These are phyloP conservation scores for Pavo muticus DNA, from an alignment of 2,113 vertebrate species.

Conservation along the genomic window DNA sequence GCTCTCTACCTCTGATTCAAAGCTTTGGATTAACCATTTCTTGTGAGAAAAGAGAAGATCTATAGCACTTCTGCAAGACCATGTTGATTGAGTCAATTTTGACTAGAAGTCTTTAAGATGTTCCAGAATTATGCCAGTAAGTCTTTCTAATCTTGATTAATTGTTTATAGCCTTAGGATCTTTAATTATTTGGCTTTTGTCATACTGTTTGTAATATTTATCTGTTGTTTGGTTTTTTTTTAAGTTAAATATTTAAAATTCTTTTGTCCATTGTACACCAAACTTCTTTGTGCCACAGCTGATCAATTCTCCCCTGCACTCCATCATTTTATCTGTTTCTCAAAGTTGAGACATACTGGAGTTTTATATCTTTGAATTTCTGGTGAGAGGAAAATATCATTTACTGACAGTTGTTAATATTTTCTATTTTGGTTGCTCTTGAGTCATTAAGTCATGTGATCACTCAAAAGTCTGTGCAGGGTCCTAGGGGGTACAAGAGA, in stretches of 20 bases:
- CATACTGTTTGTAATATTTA: background rate
- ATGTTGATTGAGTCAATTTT: background rate
- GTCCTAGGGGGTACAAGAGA: background rate
- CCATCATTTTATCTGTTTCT: background rate
- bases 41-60: background rate
- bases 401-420: background rate
- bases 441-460: background rate
- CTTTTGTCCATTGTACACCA: background rate
- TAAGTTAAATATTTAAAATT: background rate
- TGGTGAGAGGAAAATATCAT: background rate
- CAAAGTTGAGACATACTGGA: background rate
- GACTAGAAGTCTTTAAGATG: background rate
- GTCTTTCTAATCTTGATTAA: background rate
- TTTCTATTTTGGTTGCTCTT: background rate
- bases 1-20: background rate
- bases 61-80: background rate
- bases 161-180: background rate
- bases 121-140: background rate
- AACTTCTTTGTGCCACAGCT: rapidly evolving
- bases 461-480: background rate
- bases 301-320: rapidly evolving
- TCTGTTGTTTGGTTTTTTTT: background rate
- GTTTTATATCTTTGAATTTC: background rate
- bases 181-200: background rate
- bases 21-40: background rate